phyloP scores from a whole-genome alignment of 2,113 vertebrate genomes.

The Choloepus hoffmanni region DNA sequence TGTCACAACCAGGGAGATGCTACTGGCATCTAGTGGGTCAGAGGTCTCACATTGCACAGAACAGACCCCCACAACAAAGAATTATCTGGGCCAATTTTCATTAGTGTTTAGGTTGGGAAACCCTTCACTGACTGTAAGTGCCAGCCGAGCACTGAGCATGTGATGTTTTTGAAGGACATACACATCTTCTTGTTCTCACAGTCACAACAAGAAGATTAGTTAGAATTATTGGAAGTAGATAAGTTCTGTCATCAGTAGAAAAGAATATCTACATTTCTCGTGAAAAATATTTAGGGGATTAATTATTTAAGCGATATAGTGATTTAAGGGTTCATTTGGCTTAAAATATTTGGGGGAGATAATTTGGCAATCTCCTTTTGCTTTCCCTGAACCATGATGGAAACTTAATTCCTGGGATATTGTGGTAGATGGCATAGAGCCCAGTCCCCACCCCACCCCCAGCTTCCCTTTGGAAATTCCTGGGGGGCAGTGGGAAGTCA shows the following conservation, averaged over 20 bases:
- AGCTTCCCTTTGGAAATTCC: background rate
- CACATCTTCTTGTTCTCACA: background rate
- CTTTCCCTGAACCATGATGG: background rate
- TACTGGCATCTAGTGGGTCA: background rate
- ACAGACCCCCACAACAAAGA: background rate
- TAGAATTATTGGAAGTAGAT: background rate
- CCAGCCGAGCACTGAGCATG: background rate
- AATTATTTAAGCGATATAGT: background rate
- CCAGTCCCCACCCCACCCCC: background rate
- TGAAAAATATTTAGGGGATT: background rate
- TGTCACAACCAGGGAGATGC: background rate
- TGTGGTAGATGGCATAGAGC: background rate
- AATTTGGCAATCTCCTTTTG: constrained; percentile 34
- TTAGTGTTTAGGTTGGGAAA: background rate
- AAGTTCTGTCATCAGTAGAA: background rate
- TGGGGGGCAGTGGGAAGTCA: background rate
- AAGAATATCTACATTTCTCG: background rate
- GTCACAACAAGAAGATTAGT: background rate
- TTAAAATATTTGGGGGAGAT: background rate
- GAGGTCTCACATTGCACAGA: background rate
- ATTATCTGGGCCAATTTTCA: background rate
- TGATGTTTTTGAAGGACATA: background rate
- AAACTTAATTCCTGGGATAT: background rate
- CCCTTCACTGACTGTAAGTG: background rate
- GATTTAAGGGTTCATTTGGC: background rate